phyloP scores from a whole-genome alignment of 2,888 invertebrate genomes.

The Dichetophora obliterata region DNA sequence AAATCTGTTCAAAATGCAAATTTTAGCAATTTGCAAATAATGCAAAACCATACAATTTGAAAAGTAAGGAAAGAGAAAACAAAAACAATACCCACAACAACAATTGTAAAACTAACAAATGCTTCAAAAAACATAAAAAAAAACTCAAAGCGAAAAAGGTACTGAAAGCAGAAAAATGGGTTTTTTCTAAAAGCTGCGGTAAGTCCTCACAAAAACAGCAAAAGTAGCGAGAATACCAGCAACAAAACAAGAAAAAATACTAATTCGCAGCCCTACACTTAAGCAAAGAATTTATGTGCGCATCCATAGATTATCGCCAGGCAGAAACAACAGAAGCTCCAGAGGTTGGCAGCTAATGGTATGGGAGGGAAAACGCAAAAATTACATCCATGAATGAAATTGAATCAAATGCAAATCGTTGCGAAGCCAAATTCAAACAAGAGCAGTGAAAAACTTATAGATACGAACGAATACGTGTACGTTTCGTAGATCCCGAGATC shows the following conservation, averaged over 20 bases:
- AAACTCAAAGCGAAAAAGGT: background rate
- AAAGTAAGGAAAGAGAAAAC: slow-evolving; percentile 16
- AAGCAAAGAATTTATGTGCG: slow-evolving; percentile 41
- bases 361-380: slow-evolving; percentile 21
- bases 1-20: slow-evolving; percentile 37
- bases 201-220: background rate
- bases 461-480: background rate
- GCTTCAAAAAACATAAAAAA: background rate
- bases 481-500: background rate
- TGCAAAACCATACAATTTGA: slow-evolving; percentile 40
- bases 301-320: slow-evolving; percentile 39
- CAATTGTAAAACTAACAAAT: slow-evolving; percentile 10
- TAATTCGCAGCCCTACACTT: slow-evolving; percentile 45
- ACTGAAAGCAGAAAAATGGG: background rate
- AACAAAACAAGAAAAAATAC: slow-evolving; percentile 28
- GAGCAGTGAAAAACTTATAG: background rate
- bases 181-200: background rate
- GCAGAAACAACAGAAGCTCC: background rate
- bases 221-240: background rate
- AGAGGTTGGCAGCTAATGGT: slow-evolving; percentile 1
- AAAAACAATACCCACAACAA: slow-evolving; percentile 5
- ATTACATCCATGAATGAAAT: slow-evolving; percentile 42
- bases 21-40: slow-evolving; percentile 42
- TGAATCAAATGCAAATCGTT: slow-evolving; percentile 45
- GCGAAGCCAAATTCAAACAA: slow-evolving; percentile 20